These are phyloP conservation scores for Kryphioiulus occultus DNA, from an alignment of 2,888 invertebrate species.

Conservation along the genomic window DNA sequence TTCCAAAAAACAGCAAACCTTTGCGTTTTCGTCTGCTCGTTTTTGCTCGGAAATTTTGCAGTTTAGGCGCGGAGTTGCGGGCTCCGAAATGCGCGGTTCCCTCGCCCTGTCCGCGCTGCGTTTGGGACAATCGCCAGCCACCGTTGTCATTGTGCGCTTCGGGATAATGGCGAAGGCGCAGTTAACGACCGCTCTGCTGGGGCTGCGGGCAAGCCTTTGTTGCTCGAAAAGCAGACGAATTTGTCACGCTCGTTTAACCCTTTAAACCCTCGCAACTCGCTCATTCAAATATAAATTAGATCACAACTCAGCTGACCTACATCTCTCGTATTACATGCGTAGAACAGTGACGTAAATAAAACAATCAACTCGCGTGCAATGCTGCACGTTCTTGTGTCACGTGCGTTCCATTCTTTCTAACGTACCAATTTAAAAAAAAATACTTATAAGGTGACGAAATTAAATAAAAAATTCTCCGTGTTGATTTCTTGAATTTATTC, in stretches of 20 bases:
- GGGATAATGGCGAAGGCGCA: neutral
- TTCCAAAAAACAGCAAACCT: constrained; percentile 1
- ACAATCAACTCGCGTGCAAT: no score
- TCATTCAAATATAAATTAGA: no score
- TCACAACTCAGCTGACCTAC: no score
- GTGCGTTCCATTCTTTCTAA: no score
- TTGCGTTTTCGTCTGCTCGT: constrained; percentile 32
- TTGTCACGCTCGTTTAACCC: neutral
- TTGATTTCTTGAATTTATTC: no score
- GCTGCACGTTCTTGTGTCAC: no score
- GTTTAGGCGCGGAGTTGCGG: neutral
- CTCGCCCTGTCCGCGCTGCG: no score
- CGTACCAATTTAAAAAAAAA: no score
- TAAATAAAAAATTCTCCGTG: no score
- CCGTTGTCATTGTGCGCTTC: neutral
- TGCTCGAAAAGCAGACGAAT: neutral
- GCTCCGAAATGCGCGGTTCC: neutral
- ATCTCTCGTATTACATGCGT: no score
- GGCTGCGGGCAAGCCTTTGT: neutral
- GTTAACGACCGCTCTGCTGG: neutral
- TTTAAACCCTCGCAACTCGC: neutral
- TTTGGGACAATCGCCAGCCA: neutral
- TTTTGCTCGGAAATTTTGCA: neutral
- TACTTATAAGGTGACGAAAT: no score
- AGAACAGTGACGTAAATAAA: no score